These are phyloP conservation scores for Oegoconia quadripuncta DNA, from an alignment of 2,888 invertebrate genomes.

Conservation along the genomic window DNA sequence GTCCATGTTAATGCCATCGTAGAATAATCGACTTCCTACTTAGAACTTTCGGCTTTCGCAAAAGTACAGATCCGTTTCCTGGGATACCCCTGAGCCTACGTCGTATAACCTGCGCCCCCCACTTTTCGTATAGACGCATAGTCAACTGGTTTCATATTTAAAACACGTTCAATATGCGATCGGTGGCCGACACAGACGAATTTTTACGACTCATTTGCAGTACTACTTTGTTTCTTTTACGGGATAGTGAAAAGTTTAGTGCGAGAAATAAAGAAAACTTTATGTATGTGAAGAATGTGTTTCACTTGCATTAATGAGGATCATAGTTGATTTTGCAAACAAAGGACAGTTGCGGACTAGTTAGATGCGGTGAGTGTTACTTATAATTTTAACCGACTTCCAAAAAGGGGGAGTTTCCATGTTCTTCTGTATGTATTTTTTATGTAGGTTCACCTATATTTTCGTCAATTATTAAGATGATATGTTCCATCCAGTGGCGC, in stretches of 20 bases:
- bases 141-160: slow-evolving; percentile 63
- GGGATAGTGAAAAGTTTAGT: not conserved
- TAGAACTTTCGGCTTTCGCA: slow-evolving; percentile 69
- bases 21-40: slow-evolving; percentile 50
- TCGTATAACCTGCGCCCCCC: slow-evolving; percentile 39
- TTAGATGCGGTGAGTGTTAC: slow-evolving; percentile 2
- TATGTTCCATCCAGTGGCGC: no score
- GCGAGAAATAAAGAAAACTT: not conserved
- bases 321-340: not conserved
- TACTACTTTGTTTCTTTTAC: not conserved
- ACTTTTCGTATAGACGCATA: slow-evolving; percentile 36
- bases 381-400: not conserved
- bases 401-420: no score
- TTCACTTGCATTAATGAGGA: not conserved
- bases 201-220: slow-evolving; percentile 25
- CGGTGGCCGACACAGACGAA: slow-evolving; percentile 52
- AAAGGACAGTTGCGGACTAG: not conserved
- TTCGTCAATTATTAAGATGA: no score
- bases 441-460: no score
- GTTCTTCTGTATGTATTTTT: no score
- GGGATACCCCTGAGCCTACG: slow-evolving; percentile 48
- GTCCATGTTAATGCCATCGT: slow-evolving; percentile 36
- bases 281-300: not conserved
- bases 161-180: slow-evolving; percentile 57
- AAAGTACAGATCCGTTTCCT: slow-evolving; percentile 62